phyloP scores from a whole-genome alignment of 2,113 vertebrate genomes.

The Spea multiplicata region DNA sequence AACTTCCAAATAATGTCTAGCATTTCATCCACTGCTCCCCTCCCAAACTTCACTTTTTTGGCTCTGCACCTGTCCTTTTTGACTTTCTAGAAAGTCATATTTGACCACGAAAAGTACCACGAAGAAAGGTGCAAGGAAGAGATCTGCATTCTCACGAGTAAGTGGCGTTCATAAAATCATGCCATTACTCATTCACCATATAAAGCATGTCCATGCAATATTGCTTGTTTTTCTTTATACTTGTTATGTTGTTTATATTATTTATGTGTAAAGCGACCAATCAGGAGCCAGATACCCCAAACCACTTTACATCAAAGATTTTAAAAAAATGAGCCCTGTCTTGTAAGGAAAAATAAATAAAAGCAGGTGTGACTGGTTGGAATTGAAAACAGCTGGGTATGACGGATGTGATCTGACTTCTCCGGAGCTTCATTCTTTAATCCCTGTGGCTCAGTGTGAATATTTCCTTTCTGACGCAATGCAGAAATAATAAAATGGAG shows the following conservation, averaged over 20 bases:
- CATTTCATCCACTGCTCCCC: too few species aligned
- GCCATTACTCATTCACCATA: too few species aligned
- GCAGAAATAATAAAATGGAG: conserved; percentile 64
- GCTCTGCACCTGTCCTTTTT: too few species aligned
- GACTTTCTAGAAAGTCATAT: too few species aligned
- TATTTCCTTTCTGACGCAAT: conserved; percentile 71
- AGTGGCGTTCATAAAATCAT: too few species aligned
- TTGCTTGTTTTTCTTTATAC: accelerated
- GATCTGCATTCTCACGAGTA: too few species aligned
- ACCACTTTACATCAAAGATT: conserved; percentile 56
- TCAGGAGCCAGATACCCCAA: conserved; percentile 6
- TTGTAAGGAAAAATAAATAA: conserved; percentile 69
- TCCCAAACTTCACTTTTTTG: too few species aligned
- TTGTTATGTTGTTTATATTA: neutral
- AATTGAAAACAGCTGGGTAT: conserved; percentile 69
- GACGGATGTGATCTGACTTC: conserved; percentile 65
- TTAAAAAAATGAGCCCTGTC: conserved; percentile 64
- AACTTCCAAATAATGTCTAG: too few species aligned
- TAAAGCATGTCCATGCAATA: conserved; percentile 42
- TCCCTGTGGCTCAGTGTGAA: conserved; percentile 64
- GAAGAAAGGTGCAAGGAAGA: too few species aligned
- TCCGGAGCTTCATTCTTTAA: conserved; percentile 65
- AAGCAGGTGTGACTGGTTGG: conserved; percentile 75
- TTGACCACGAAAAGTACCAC: too few species aligned
- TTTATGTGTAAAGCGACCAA: conserved; percentile 32